Conservation (phyloP, 2,113 vertebrate genomes). For the Cyprinus carpio region DNA sequence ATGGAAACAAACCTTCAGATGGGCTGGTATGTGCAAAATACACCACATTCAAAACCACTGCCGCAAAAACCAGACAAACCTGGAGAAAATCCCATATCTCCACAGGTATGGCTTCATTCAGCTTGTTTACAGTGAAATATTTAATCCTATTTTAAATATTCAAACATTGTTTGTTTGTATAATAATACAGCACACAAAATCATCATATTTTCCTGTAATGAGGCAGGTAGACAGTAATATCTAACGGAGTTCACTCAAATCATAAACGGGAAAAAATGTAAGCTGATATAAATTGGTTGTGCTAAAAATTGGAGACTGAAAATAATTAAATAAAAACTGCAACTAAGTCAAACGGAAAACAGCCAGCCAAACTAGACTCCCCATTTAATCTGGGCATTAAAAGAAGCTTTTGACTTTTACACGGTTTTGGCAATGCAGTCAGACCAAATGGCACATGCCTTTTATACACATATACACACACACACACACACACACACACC, state of each 20-base stretch:
- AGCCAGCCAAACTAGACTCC: not conserved
- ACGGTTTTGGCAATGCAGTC: constrained; percentile 22
- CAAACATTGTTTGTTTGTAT: not conserved
- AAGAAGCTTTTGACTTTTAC: constrained; percentile 6
- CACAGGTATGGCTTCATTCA: not conserved
- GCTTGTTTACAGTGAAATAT: not conserved
- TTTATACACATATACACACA: not conserved
- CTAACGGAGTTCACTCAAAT: not conserved
- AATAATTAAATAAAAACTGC: not conserved
- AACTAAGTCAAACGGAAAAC: constrained; percentile 4
- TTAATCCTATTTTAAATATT: not conserved
- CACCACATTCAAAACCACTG: constrained; percentile 46
- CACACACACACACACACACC: not conserved
- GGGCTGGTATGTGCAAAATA: constrained; percentile 54
- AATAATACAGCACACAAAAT: not conserved
- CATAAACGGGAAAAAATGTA: not conserved
- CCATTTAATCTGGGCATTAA: constrained; percentile 5
- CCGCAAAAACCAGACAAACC: constrained; percentile 17
- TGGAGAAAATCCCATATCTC: constrained; percentile 16
- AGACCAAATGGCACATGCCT: constrained; percentile 13
- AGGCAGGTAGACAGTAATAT: not conserved
- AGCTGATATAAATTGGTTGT: not conserved
- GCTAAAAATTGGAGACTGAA: not conserved
- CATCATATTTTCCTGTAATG: not conserved
- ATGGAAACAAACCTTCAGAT: constrained; percentile 50